These are phyloP conservation scores for Zygothrica quintamaculata DNA, from an alignment of 2,888 invertebrate genomes.

Conservation along the genomic window DNA sequence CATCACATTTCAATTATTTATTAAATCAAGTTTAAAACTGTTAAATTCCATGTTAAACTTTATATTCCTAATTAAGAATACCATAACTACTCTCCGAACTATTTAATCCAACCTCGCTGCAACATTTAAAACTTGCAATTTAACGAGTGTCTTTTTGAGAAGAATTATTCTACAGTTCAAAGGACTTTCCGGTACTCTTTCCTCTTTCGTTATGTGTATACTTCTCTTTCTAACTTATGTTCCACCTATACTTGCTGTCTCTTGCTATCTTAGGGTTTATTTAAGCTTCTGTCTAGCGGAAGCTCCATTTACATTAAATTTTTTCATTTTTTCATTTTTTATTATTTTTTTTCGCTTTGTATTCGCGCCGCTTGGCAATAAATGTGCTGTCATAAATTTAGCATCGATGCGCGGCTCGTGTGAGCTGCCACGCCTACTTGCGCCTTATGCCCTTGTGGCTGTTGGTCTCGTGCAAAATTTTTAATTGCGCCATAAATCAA, in stretches of 20 bases:
- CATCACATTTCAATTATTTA: too few species aligned
- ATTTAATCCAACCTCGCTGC: too few species aligned
- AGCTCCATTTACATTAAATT: slow-evolving; percentile 61
- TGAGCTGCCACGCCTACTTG: slow-evolving; percentile 26
- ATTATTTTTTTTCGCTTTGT: slow-evolving; percentile 20
- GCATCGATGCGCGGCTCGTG: slow-evolving; percentile 58
- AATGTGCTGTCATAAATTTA: slow-evolving; percentile 74
- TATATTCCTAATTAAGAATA: too few species aligned
- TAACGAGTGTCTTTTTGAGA: slow-evolving; percentile 46
- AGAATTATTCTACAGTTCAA: slow-evolving; percentile 39
- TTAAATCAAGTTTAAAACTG: too few species aligned
- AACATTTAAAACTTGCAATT: slow-evolving; percentile 55
- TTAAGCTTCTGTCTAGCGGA: slow-evolving; percentile 46
- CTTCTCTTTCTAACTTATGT: too few species aligned
- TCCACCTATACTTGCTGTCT: too few species aligned
- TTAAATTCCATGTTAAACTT: too few species aligned
- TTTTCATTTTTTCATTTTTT: background rate
- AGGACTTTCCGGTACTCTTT: slow-evolving; percentile 32
- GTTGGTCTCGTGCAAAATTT: slow-evolving; percentile 57
- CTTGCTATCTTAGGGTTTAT: background rate
- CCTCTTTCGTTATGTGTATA: slow-evolving; percentile 5
- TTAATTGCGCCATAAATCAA: slow-evolving; percentile 76
- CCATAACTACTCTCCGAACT: too few species aligned
- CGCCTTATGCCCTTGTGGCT: slow-evolving; percentile 12
- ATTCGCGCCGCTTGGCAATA: slow-evolving; percentile 64